Percentiles rank a stretch among this genome's conserved stretches.
Conservation (phyloP, 2,797 vertebrate species). For the Champsocephalus esox region DNA sequence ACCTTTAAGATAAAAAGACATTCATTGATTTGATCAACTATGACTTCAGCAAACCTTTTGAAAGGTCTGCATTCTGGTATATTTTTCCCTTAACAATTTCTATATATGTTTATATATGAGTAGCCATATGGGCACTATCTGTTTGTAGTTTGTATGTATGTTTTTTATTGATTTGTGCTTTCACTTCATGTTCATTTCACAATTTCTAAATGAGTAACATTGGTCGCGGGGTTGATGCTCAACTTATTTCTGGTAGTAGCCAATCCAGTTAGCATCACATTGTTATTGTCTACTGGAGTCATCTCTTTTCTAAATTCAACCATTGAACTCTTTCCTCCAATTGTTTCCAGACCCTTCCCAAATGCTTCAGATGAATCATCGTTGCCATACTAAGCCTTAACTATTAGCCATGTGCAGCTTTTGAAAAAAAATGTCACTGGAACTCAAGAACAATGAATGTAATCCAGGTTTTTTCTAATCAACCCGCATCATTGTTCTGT, state of each 20-base stretch:
- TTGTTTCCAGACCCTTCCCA: background rate
- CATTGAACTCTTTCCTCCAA: background rate
- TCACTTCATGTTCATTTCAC: too few species aligned
- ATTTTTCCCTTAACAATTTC: too few species aligned
- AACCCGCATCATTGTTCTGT: constrained; percentile 41
- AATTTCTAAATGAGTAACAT: background rate
- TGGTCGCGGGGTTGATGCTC: background rate
- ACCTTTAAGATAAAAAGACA: too few species aligned
- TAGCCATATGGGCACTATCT: too few species aligned
- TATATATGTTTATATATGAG: too few species aligned
- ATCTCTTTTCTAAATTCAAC: background rate
- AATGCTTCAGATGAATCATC: background rate
- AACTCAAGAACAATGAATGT: background rate
- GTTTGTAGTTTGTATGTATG: too few species aligned
- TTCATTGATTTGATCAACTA: too few species aligned
- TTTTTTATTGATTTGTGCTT: too few species aligned
- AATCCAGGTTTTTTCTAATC: background rate
- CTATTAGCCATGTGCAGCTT: background rate
- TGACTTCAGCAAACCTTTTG: too few species aligned
- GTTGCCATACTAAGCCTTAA: background rate
- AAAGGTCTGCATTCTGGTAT: too few species aligned
- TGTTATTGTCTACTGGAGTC: background rate
- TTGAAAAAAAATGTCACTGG: background rate
- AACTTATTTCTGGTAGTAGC: background rate
- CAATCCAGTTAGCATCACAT: background rate